Evolutionary conservation across 2,888 invertebrate species (phyloP), one percentile per base, ranked within the genome.

Genomic region (Myopa tessellatipennis): DNA sequence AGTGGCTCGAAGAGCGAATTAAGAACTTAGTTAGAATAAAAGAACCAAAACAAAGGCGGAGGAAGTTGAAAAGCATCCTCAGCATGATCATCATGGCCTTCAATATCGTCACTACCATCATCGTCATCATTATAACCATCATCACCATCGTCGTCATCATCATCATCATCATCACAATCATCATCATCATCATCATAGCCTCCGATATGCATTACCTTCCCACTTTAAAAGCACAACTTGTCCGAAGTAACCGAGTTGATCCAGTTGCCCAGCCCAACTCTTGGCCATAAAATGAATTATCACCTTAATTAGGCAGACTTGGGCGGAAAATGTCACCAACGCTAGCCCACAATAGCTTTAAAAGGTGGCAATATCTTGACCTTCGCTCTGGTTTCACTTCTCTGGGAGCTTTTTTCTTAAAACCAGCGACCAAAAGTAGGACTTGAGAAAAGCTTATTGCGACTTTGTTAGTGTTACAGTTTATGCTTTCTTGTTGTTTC

Each of bases 261-360:
- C 70, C 34, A 7, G 14, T 55, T 34, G 63, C 38, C 73, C 18
- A 40, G 40, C 61, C 73, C 61, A 63, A 52, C n/a, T 70, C 16
- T 36, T 26, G 40, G 55, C 16, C 70, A 55, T 55, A 70, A 71
- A 71, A 71, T 71, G 8, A 58, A 58, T 55, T 16, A 71, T 58
- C 58, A 55, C 73, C 73, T 73, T 63, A 26, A 73, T 73, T 61
- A 73, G 73, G 73, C 36, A 45, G 63, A 70, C 52, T 26, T 58
- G 55, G 16, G 58, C 71, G 38, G 55, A 71, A 71, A 71, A 58
- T 71, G 71, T 71, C 71, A 71, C 71, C 26, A 71, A 58, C 36
- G n/a, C 58, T 71, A 34, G 26, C 34, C 70, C 40, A 50, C 36
- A 45, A 18, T 7, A 61, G 34, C 12, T 16, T 16, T n/a, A 18